These are phyloP conservation scores for Halcyon leucocephala DNA, from an alignment of 2,797 vertebrate genomes.

Conservation along the genomic window DNA sequence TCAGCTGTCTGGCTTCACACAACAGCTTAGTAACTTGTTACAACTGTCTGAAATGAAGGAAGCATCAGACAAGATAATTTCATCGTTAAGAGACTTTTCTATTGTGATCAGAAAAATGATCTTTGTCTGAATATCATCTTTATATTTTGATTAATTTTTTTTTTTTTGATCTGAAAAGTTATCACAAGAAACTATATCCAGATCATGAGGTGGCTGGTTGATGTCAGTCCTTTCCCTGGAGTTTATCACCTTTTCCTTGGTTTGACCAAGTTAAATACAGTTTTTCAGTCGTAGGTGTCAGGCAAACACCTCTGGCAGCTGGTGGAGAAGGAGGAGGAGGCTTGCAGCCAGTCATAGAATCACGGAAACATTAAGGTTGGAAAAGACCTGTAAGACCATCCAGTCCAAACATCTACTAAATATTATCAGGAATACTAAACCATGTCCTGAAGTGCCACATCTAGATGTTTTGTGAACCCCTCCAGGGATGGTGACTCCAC, in stretches of 20 bases:
- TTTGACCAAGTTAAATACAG: not conserved
- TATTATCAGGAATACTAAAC: too few relatives aligned
- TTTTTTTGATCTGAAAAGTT: not conserved
- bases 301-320: not conserved
- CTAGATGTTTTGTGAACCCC: too few relatives aligned
- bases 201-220: not conserved
- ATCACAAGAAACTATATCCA: not conserved
- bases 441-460: too few relatives aligned
- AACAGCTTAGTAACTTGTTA: not conserved
- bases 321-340: not conserved
- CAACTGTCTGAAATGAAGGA: not conserved
- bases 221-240: not conserved
- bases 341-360: not conserved
- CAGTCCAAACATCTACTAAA: too few relatives aligned
- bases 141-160: not conserved
- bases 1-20: not conserved
- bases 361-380: too few relatives aligned
- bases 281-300: not conserved
- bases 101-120: not conserved
- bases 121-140: not conserved
- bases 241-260: not conserved
- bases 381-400: too few relatives aligned
- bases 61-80: not conserved
- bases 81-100: not conserved
- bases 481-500: too few relatives aligned